phyloP scores from a whole-genome alignment of 1,140 invertebrate genomes.

The Hirudo medicinalis region DNA sequence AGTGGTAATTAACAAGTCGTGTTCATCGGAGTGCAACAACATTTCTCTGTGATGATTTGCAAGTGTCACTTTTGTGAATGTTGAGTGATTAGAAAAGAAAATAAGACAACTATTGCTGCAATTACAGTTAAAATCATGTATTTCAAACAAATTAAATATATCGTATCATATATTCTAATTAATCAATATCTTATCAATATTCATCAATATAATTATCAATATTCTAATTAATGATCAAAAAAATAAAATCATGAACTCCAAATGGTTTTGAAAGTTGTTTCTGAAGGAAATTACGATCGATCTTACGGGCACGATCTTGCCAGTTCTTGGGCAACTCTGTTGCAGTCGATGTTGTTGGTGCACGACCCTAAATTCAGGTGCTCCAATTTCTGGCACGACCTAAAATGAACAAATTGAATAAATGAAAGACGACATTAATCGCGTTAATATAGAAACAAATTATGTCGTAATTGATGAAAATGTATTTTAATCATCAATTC shows the following conservation, averaged over 20 bases:
- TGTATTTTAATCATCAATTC: no score
- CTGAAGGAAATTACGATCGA: neutral
- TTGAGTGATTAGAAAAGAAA: neutral
- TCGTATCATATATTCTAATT: no score
- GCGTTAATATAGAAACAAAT: no score
- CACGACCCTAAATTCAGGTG: conserved; percentile 38
- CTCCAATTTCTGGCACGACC: conserved; percentile 31
- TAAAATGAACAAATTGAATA: conserved; percentile 25
- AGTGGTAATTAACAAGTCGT: conserved; percentile 8
- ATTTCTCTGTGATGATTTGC: neutral
- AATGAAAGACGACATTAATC: conserved; percentile 16
- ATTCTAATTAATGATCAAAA: no score
- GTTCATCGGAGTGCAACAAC: no score
- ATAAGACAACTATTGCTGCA: neutral
- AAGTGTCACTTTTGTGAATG: neutral
- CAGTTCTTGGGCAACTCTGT: conserved; percentile 31
- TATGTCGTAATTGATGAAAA: no score
- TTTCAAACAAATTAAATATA: no score
- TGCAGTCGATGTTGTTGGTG: conserved; percentile 29
- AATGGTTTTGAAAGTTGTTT: neutral
- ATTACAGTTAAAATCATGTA: neutral
- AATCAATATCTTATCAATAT: no score
- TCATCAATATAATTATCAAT: no score
- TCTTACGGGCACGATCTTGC: conserved; percentile 26
- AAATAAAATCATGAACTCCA: no score